These are phyloP conservation scores for Drosophila nigrodunni DNA, from an alignment of 1,140 invertebrate species.

Conservation along the genomic window DNA sequence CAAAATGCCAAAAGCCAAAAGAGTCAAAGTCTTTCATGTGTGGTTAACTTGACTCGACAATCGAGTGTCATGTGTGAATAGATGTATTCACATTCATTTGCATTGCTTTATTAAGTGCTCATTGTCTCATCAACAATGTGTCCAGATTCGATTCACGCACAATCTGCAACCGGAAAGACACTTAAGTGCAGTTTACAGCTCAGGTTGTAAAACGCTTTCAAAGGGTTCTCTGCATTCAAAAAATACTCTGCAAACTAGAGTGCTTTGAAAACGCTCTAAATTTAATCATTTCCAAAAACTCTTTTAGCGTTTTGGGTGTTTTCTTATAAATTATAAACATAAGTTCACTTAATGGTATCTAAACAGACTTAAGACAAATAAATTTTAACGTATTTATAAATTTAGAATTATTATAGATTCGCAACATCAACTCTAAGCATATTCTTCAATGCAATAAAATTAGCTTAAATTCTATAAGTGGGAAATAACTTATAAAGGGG, in stretches of 20 bases:
- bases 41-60: constrained; percentile 54
- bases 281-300: no score
- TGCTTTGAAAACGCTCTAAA: no score
- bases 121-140: constrained; percentile 76
- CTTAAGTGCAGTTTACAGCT: constrained; percentile 70
- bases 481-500: no score
- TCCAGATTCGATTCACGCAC: constrained; percentile 51
- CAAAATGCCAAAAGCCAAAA: constrained; percentile 20
- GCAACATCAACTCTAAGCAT: no score
- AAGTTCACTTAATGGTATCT: no score
- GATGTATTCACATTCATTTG: constrained; percentile 67
- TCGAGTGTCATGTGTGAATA: constrained; percentile 61
- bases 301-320: no score
- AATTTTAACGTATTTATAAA: no score
- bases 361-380: no score
- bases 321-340: no score
- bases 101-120: constrained; percentile 71
- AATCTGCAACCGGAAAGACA: constrained; percentile 66
- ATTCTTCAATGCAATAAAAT: no score
- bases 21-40: constrained; percentile 40
- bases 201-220: background rate
- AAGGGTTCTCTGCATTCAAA: background rate
- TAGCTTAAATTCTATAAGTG: no score
- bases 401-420: no score
- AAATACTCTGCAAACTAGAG: background rate